phyloP scores from a whole-genome alignment of 2,113 vertebrate genomes.

The Eulemur macaco region DNA sequence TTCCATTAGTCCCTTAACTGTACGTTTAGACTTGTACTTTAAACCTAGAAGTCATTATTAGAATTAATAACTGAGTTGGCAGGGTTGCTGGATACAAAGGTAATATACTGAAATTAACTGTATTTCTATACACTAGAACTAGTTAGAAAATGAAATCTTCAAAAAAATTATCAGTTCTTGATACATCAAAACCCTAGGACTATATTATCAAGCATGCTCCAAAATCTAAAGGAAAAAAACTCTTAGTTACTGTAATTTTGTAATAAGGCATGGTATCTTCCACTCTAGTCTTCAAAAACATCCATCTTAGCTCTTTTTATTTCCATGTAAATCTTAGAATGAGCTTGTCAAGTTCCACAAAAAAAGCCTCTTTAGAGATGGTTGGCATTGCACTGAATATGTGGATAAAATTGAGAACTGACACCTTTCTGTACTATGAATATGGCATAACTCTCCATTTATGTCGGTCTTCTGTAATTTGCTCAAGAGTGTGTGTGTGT shows the following conservation, averaged over 20 bases:
- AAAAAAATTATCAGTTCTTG: not conserved
- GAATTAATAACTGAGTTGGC: not conserved
- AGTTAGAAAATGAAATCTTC: not conserved
- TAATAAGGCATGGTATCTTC: not conserved
- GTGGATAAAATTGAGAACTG: not conserved
- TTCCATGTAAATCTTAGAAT: not conserved
- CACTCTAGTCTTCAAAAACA: not conserved
- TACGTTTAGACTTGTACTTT: not conserved
- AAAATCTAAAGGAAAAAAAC: not conserved
- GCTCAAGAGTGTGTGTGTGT: not conserved
- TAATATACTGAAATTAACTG: not conserved
- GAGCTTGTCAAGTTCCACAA: not conserved
- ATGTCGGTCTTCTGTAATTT: not conserved
- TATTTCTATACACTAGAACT: not conserved
- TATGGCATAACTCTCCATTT: not conserved
- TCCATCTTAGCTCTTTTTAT: not conserved
- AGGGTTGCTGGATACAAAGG: not conserved
- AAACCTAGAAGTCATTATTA: not conserved
- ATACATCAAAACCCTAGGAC: not conserved
- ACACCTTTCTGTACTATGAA: not conserved
- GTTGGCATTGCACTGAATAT: not conserved
- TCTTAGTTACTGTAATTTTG: not conserved
- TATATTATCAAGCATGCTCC: not conserved
- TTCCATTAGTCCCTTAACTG: not conserved
- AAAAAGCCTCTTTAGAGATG: not conserved